A percentile compares a stretch with the other conserved stretches of the same genome.
These are phyloP conservation scores for Apamea monoglypha DNA, from an alignment of 2,888 invertebrate genomes.

Conservation along the genomic window DNA sequence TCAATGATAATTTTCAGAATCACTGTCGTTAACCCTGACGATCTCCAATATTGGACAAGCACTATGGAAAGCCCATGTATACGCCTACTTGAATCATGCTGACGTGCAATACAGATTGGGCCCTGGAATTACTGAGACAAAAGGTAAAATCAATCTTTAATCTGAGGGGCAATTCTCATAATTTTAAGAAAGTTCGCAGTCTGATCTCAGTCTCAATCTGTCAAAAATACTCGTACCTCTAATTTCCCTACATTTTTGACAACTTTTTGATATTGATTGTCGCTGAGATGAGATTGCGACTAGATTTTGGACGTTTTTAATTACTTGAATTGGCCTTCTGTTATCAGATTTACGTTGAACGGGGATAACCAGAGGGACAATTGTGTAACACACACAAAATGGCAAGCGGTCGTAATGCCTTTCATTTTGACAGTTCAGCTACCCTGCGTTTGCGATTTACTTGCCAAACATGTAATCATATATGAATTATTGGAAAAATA, in stretches of 20 bases:
- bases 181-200: too few species aligned
- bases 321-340: too few species aligned
- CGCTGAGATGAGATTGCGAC: too few species aligned
- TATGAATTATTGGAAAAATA: too few species aligned
- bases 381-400: neutral
- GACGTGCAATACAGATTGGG: neutral
- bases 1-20: neutral
- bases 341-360: neutral
- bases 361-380: neutral
- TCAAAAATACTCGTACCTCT: too few species aligned
- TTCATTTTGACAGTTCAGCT: neutral
- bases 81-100: neutral
- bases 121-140: neutral
- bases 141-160: neutral
- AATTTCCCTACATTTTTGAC: too few species aligned
- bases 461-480: too few species aligned
- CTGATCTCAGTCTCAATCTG: too few species aligned
- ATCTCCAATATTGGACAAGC: neutral
- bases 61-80: neutral
- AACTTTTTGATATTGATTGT: too few species aligned
- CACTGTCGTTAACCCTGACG: neutral
- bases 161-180: too few species aligned
- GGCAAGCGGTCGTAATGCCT: neutral
- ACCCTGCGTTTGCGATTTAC: too few species aligned
- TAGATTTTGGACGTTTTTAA: too few species aligned